Evolutionary conservation across 2,888 invertebrate genomes (phyloP), one percentile per base, ranked within the genome.

Genomic region (Drosophila affinis): DNA sequence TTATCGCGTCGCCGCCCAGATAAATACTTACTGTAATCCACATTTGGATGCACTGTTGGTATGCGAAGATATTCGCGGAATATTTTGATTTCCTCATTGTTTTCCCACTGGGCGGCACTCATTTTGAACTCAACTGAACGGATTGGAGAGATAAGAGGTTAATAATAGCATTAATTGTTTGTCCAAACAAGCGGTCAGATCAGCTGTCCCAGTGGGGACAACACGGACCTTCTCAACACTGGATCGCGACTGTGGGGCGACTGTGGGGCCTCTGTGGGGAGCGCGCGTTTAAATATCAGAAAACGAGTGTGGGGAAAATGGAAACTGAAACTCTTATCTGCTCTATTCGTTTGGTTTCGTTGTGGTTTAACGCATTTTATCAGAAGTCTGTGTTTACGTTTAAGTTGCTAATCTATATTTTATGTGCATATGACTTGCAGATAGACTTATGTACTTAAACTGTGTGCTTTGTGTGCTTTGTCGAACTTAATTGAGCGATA

Each of bases 21-120:
- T 48, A 39, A 24, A 27, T 9, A 88, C 92, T 95, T 92, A 97
- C 98, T 95, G 91, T 98, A 98, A 91, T 98, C 94, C 29, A 97
- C 93, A 89, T 96, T 93, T 0, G 98, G 98, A 86, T 98, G 98
- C 3, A 98, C 96, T 53, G 97, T 97, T 10, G 97, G 96, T 87
- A 98, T 97, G 83, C 94, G 94, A 60, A 98, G 93, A 93, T 98
- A 98, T 89, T 97, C 96, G 70, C 96, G 94, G 88, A 98, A 97
- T 89, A 96, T 95, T 79, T 96, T 94, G 65, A 97, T 94, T 76
- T 95, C 95, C 85, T 93, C 93, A 87, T 93, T 93, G 51, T 91
- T 91, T 62, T 93, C 92, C 93, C 93, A 94, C 73, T 78, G 63
- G 7, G 74, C 47, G 32, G 74, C 59, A 63, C 86, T 72, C 82